These are phyloP conservation scores for Temnopleurus reevesii DNA, from an alignment of 53 echinoderm and acorn worm species.

Conservation along the genomic window DNA sequence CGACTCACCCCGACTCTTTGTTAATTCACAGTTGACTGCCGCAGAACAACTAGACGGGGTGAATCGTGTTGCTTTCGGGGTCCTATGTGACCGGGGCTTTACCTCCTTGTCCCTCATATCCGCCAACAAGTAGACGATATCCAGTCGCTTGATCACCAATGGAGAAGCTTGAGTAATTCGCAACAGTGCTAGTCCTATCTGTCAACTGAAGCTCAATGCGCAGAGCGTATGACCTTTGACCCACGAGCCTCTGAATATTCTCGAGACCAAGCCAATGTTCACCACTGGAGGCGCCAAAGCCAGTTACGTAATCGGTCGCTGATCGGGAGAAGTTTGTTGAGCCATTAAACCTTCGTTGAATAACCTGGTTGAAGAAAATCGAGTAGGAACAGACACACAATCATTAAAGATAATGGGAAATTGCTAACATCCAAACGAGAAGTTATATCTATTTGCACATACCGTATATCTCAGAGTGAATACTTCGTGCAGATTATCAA, in stretches of 20 bases:
- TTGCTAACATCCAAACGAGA: too few relatives aligned
- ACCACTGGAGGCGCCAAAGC: neutral
- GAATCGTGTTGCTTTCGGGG: neutral
- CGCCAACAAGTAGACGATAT: neutral
- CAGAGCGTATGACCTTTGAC: constrained; percentile 13
- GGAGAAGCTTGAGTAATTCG: neutral
- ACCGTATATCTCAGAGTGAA: too few relatives aligned
- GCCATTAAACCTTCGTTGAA: neutral
- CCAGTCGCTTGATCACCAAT: neutral
- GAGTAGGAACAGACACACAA: too few relatives aligned
- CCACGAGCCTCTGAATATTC: neutral
- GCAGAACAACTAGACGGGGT: neutral
- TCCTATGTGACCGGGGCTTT: neutral
- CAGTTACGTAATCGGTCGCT: neutral
- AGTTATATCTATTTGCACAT: too few relatives aligned
- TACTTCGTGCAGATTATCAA: too few relatives aligned
- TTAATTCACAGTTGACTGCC: too few relatives aligned
- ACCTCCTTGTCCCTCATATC: neutral
- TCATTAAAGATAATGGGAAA: too few relatives aligned
- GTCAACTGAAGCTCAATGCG: neutral
- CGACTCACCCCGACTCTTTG: too few relatives aligned
- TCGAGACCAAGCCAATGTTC: constrained; percentile 3
- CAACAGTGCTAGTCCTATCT: neutral
- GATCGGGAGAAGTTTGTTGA: neutral
- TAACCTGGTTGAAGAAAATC: too few relatives aligned